Evolutionary conservation across 2,113 vertebrate species (phyloP).

Genomic region (human (Homo sapiens)): DNA sequence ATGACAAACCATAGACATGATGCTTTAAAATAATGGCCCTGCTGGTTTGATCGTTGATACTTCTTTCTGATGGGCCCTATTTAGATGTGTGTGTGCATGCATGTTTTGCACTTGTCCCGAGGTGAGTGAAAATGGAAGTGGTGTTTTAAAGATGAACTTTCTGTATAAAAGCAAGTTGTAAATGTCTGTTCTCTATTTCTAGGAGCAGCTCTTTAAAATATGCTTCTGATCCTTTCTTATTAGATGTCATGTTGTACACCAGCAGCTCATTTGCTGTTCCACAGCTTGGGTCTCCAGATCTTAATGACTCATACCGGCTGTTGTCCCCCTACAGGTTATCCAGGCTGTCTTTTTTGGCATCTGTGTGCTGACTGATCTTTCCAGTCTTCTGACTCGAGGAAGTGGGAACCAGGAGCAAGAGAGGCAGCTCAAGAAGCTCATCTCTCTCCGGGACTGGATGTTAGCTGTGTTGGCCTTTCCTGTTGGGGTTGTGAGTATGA

Average conservation of each 20-base stretch:
- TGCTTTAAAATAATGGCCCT: neutral
- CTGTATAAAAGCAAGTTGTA: neutral
- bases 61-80: neutral
- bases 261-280: neutral
- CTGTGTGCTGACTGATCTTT: constrained; percentile 96
- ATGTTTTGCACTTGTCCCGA: neutral
- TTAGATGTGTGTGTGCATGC: neutral
- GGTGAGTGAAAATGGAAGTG: neutral
- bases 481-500: constrained; percentile 93
- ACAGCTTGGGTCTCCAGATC: neutral
- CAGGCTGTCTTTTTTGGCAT: constrained; percentile 97
- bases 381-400: constrained; percentile 95
- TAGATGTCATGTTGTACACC: neutral
- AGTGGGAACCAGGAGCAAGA: constrained; percentile 95
- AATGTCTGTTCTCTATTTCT: neutral
- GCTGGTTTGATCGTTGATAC: neutral
- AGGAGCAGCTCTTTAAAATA: neutral
- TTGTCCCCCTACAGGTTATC: constrained; percentile 88
- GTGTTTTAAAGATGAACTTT: constrained; percentile 28
- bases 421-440: constrained; percentile 95
- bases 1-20: neutral
- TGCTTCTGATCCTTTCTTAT: neutral
- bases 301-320: neutral
- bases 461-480: constrained; percentile 97
- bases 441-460: constrained; percentile 96